These are phyloP conservation scores for Himalopsyche anomala DNA, from an alignment of 2,888 invertebrate genomes.

Conservation along the genomic window DNA sequence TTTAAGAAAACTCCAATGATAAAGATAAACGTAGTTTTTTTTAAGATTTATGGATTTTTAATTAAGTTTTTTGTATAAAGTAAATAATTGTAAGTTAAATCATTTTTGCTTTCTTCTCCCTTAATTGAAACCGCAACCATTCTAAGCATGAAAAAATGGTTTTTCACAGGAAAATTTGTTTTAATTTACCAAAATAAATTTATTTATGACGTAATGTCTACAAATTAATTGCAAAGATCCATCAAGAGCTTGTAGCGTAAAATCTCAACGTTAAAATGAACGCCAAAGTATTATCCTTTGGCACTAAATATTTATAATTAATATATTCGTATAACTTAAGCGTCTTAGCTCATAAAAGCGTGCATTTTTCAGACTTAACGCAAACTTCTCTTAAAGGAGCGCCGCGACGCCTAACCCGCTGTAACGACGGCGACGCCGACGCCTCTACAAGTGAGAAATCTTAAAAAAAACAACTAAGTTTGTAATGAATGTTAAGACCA, in stretches of 20 bases:
- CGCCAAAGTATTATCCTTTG: conserved; percentile 30
- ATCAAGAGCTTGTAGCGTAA: background rate
- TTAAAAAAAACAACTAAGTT: background rate
- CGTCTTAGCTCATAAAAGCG: conserved; percentile 47
- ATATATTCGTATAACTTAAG: conserved; percentile 44
- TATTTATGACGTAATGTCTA: background rate
- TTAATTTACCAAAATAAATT: conserved; percentile 29
- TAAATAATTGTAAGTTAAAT: no score
- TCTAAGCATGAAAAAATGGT: background rate
- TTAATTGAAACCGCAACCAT: no score
- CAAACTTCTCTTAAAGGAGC: background rate
- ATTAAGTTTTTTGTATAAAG: no score
- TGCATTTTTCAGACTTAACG: conserved; percentile 50
- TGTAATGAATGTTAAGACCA: background rate
- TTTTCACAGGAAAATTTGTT: background rate
- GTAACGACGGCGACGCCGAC: background rate
- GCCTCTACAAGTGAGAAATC: conserved; percentile 15
- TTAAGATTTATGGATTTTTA: background rate
- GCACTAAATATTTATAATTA: conserved; percentile 34
- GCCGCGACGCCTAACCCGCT: background rate
- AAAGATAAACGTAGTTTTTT: background rate
- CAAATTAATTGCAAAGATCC: conserved; percentile 20
- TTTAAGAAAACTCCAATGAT: background rate
- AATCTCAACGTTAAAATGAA: conserved; percentile 24
- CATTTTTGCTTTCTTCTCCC: no score